These are phyloP conservation scores for Nudaria mundana DNA, from an alignment of 2,888 invertebrate genomes.

Conservation along the genomic window DNA sequence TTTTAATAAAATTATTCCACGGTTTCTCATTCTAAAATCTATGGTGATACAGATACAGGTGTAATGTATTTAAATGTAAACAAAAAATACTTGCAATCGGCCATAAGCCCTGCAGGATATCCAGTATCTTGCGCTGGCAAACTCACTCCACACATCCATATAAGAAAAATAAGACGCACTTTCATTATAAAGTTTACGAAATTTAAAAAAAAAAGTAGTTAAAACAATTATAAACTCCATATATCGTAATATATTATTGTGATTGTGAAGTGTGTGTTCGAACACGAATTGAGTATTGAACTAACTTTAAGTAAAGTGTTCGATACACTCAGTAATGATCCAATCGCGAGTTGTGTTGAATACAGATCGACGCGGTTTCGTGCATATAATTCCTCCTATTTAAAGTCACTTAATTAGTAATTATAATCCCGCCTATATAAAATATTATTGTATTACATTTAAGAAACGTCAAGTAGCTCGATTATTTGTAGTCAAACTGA, in stretches of 20 bases:
- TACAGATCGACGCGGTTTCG: conserved; percentile 17
- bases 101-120: conserved; percentile 58
- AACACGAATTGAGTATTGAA: conserved; percentile 36
- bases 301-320: conserved; percentile 35
- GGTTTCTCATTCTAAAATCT: too few relatives aligned
- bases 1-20: too few relatives aligned
- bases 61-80: too few relatives aligned
- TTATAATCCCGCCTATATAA: too few relatives aligned
- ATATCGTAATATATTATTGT: too few relatives aligned
- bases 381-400: conserved; percentile 22
- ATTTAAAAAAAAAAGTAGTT: too few relatives aligned
- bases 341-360: too few relatives aligned
- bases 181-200: conserved; percentile 1
- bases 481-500: too few relatives aligned
- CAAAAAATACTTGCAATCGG: conserved; percentile 58
- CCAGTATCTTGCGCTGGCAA: conserved; percentile 45
- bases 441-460: too few relatives aligned
- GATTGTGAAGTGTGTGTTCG: conserved; percentile 33
- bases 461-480: too few relatives aligned
- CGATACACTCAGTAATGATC: conserved; percentile 48
- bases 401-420: not conserved
- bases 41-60: too few relatives aligned
- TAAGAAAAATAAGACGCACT: conserved; percentile 6
- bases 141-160: conserved; percentile 26
- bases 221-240: too few relatives aligned